Evolutionary conservation across 2,888 invertebrate genomes (phyloP), one percentile per base, ranked within the genome.

Genomic region (Drosophila infuscata): DNA sequence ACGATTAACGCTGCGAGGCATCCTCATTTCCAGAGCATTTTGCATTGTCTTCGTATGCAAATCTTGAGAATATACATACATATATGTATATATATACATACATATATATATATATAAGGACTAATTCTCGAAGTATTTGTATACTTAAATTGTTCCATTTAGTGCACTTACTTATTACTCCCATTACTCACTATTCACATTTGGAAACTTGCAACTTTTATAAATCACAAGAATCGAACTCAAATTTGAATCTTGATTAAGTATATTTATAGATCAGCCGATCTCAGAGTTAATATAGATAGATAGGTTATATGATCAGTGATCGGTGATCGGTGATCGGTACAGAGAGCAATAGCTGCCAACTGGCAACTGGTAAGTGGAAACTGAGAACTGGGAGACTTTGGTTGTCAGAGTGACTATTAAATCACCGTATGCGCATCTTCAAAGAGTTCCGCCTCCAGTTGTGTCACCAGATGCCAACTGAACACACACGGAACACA

Each of bases 401-500:
- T 17, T 35, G 35, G 25, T 56, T 65, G 61, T 52, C 41, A 43
- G 58, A 30, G 15, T 46, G 46, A 7, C 59, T 76, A 65, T 80
- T 71, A 74, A 79, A 78, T 78, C 70, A 61, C 46, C 67, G 43
- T 53, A 51, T 48, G 36, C 6, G 53, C 29, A 79, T 79, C 78
- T 79, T 78, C 78, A 78, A 78, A 78, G 78, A 75, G 62, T 59
- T 61, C 76, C 76, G 66, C 61, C 11, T 25, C 25, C 25, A 25
- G 17, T 20, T 59, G 71, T 78, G 71, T 70, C 76, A 71, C 70
- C 80, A 78, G 70, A 75, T 78, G 75, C 61, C 70, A 62, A 65
- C 46, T 25, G 15, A 54, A 36, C 9, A 20, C 25, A 59, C 64
- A 61, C 61, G 9, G 17, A 29, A 49, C 15, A 29, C 25, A 49